phyloP scores from a whole-genome alignment of 2,797 vertebrate species.

The Rhinatrema bivittatum region DNA sequence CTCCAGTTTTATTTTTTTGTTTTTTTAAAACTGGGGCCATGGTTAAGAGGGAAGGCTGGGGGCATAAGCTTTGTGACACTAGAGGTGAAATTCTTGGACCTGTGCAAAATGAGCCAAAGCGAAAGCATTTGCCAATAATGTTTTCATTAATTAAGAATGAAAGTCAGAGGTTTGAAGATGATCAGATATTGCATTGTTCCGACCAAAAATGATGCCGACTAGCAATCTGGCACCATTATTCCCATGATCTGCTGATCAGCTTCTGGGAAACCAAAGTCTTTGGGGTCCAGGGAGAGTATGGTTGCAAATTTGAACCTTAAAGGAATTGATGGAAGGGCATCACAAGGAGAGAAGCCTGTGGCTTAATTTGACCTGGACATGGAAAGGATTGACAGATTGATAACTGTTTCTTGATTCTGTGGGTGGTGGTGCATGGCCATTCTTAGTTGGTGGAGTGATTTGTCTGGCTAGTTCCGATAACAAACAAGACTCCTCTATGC shows the following conservation, averaged over 20 bases:
- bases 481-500: too few relatives aligned
- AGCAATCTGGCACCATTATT: too few relatives aligned
- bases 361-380: not conserved
- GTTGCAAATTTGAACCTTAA: too few relatives aligned
- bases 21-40: too few relatives aligned
- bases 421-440: too few relatives aligned
- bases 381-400: not conserved
- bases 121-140: slow-evolving; percentile 2
- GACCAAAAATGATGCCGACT: slow-evolving; percentile 23
- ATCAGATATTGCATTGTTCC: slow-evolving; percentile 23
- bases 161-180: slow-evolving; percentile 14
- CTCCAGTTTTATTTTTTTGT: not conserved
- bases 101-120: not conserved
- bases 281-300: not conserved
- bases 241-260: too few relatives aligned
- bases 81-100: not conserved
- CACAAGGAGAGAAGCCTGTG: too few relatives aligned
- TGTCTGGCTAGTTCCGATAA: too few relatives aligned
- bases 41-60: not conserved
- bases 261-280: too few relatives aligned
- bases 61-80: not conserved
- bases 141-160: slow-evolving; percentile 1
- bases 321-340: too few relatives aligned
- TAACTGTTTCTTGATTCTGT: too few relatives aligned
- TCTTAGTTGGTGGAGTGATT: too few relatives aligned